Evolutionary conservation across 2,888 invertebrate species (phyloP).

Genomic region (Drosophila demipolita): DNA sequence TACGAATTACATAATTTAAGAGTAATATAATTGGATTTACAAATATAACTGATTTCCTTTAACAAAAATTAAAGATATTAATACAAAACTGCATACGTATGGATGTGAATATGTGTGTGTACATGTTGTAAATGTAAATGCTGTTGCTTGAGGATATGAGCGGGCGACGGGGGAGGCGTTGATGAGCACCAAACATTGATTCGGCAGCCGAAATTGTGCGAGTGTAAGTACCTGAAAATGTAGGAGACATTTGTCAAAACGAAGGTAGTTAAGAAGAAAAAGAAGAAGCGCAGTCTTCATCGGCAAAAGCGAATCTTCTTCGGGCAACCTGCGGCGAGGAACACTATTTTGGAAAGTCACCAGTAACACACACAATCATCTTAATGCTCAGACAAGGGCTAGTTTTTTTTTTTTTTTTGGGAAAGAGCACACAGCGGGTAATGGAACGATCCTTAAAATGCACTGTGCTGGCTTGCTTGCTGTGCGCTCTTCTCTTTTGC

Average conservation of each 20-base stretch:
- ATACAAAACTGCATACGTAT: background rate
- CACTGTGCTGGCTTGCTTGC: constrained; percentile 21
- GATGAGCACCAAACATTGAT: constrained; percentile 9
- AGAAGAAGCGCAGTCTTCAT: constrained; percentile 9
- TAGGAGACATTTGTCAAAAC: constrained; percentile 42
- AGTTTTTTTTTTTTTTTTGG: background rate
- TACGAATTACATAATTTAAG: background rate
- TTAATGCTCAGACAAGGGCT: background rate
- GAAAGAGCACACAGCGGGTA: constrained; percentile 55
- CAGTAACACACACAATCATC: constrained; percentile 7
- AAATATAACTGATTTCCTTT: background rate
- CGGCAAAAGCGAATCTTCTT: constrained; percentile 8
- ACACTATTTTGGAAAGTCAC: constrained; percentile 21
- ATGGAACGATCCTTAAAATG: constrained; percentile 38
- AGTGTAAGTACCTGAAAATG: constrained; percentile 25
- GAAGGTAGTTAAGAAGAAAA: constrained; percentile 16
- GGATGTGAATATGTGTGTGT: background rate
- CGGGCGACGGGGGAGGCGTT: background rate
- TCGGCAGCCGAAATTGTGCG: background rate
- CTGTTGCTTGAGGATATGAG: background rate
- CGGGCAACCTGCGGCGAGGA: constrained; percentile 35
- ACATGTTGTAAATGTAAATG: background rate
- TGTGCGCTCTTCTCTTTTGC: constrained; percentile 29
- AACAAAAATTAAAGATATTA: background rate
- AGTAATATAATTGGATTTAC: background rate